Conservation (phyloP, 1,140 invertebrate species). For the Philopotamus ludificatus region DNA sequence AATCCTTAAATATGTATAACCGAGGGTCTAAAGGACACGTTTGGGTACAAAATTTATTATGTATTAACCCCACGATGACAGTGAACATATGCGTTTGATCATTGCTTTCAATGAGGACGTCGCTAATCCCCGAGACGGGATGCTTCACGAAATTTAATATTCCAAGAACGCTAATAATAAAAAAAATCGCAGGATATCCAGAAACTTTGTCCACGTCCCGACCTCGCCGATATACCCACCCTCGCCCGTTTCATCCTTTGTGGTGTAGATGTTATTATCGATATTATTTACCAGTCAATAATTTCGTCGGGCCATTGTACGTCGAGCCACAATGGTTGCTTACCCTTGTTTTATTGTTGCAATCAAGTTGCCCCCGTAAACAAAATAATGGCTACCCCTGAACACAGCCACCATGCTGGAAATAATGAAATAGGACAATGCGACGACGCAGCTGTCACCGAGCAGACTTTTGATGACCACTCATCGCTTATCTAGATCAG, state of each 20-base stretch:
- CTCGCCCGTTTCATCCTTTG: neutral
- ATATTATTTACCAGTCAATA: neutral
- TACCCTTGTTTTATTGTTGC: constrained; percentile 6
- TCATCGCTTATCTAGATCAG: no score
- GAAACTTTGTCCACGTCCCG: no score
- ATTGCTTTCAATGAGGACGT: neutral
- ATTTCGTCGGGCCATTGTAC: neutral
- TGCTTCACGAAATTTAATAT: no score
- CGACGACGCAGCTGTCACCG: neutral
- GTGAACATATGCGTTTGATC: neutral
- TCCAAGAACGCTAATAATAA: no score
- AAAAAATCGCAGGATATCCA: no score
- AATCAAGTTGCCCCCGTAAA: neutral
- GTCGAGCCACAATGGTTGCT: neutral
- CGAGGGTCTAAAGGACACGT: neutral
- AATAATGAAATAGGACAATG: neutral
- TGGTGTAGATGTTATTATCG: neutral
- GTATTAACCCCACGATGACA: neutral
- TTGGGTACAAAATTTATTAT: neutral
- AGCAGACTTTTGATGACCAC: no score
- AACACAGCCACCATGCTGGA: neutral
- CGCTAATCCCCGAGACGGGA: neutral
- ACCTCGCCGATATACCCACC: no score
- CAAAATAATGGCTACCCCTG: neutral
- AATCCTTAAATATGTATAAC: neutral